A percentile compares a stretch with the other conserved stretches of the same genome.
Conservation (phyloP, 2,888 invertebrate genomes). For the Lumbricus terrestris region DNA sequence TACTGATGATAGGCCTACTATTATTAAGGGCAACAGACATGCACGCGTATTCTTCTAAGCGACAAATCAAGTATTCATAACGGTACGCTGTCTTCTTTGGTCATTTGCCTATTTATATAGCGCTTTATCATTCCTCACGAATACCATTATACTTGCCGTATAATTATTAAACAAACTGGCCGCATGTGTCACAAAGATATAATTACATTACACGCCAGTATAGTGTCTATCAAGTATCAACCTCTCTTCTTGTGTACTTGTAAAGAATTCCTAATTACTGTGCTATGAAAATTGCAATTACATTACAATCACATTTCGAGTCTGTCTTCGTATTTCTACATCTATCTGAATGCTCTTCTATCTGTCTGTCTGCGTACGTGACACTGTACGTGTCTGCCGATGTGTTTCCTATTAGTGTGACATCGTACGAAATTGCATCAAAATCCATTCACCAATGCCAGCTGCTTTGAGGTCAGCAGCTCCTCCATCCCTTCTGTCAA, state of each 20-base stretch:
- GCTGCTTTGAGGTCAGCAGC: not conserved
- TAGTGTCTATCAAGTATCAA: not conserved
- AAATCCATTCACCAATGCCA: not conserved
- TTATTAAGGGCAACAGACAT: no score
- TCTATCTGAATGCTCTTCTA: not conserved
- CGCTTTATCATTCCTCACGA: no score
- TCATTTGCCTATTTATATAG: no score
- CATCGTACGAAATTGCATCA: not conserved
- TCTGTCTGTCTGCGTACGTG: not conserved
- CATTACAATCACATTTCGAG: not conserved
- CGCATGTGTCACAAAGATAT: no score
- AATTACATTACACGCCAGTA: not conserved
- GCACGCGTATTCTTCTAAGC: no score
- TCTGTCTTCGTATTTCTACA: not conserved
- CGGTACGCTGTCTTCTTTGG: no score
- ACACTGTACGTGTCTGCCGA: not conserved
- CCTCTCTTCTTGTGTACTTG: not conserved
- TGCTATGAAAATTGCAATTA: not conserved
- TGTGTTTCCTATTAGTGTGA: constrained; percentile 3
- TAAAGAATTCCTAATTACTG: not conserved
- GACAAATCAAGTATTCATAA: no score
- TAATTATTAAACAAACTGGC: not conserved
- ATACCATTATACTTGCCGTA: no score
- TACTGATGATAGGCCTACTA: no score
- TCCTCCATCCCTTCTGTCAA: not conserved